Evolutionary conservation across 1,140 invertebrate species (phyloP).

Genomic region (Drosophila sechellia): DNA sequence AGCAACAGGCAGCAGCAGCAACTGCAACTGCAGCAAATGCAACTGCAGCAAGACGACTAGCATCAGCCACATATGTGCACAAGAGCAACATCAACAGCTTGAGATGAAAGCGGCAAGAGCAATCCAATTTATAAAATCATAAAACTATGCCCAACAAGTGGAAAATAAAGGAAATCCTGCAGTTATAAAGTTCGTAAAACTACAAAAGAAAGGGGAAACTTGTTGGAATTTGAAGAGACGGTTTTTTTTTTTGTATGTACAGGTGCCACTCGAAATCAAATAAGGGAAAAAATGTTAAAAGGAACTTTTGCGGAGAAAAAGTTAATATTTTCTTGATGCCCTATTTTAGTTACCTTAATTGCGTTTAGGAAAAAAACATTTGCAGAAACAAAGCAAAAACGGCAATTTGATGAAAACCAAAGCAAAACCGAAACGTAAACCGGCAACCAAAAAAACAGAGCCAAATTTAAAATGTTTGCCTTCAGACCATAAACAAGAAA

Average conservation of each 20-base stretch:
- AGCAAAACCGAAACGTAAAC: conserved; percentile 41
- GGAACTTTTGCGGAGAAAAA: not conserved
- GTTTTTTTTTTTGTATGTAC: not conserved
- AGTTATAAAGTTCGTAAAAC: not conserved
- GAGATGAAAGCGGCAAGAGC: conserved; percentile 29
- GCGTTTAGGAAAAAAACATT: conserved; percentile 1
- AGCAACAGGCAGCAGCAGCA: conserved; percentile 34
- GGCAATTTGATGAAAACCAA: conserved; percentile 9
- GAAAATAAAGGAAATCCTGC: conserved; percentile 10
- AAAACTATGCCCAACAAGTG: conserved; percentile 31
- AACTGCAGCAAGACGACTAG: conserved; percentile 17
- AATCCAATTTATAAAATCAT: conserved; percentile 38
- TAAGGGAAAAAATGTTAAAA: not conserved
- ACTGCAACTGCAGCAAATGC: not conserved
- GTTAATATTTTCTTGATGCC: not conserved
- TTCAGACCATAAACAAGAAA: conserved; percentile 68
- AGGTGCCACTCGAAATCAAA: not conserved
- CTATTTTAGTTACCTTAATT: not conserved
- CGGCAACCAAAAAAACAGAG: conserved; percentile 37
- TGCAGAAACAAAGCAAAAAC: conserved; percentile 1
- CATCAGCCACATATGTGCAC: conserved; percentile 25
- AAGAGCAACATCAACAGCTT: conserved; percentile 29
- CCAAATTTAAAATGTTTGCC: conserved; percentile 72
- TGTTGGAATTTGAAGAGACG: not conserved
- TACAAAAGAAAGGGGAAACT: not conserved